Conservation (phyloP, 1,140 invertebrate species). For the Luehdorfia chinensis region DNA sequence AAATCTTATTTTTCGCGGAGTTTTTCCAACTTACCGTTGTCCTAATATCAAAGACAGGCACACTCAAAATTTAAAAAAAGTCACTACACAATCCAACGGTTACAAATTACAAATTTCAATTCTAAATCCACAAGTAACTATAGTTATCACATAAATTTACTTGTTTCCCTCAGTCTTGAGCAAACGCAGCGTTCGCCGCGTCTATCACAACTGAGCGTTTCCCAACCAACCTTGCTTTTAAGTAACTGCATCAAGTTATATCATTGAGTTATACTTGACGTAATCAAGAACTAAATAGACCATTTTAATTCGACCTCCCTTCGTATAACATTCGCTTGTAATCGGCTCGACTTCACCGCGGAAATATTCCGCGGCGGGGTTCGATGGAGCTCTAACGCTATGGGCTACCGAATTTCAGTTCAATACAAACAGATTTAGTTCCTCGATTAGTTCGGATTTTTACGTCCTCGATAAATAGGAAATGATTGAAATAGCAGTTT, state of each 20-base stretch:
- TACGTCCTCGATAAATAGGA: too few relatives aligned
- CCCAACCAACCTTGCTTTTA: conserved; percentile 27
- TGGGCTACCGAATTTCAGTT: too few relatives aligned
- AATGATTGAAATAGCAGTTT: too few relatives aligned
- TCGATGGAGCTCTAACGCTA: too few relatives aligned
- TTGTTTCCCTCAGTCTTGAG: conserved; percentile 22
- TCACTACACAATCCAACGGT: conserved; percentile 24
- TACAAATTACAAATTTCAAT: neutral
- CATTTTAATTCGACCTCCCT: conserved; percentile 9
- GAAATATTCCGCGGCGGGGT: too few relatives aligned
- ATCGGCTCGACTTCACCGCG: too few relatives aligned
- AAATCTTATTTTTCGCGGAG: too few relatives aligned
- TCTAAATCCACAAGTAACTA: conserved; percentile 29
- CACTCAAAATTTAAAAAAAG: conserved; percentile 21
- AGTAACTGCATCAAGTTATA: conserved; percentile 32
- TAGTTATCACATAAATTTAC: conserved; percentile 33
- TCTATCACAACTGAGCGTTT: conserved; percentile 26
- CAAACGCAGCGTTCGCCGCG: conserved; percentile 28
- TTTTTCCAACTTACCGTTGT: neutral
- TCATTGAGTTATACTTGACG: conserved; percentile 24
- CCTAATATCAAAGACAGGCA: neutral
- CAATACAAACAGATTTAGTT: too few relatives aligned
- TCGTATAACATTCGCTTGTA: too few relatives aligned
- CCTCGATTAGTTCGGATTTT: too few relatives aligned
- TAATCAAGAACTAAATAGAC: conserved; percentile 14